A percentile compares a stretch with the other conserved stretches of the same genome.
Evolutionary conservation across 2,113 vertebrate species (phyloP).

Genomic region (Eurystomus gularis): DNA sequence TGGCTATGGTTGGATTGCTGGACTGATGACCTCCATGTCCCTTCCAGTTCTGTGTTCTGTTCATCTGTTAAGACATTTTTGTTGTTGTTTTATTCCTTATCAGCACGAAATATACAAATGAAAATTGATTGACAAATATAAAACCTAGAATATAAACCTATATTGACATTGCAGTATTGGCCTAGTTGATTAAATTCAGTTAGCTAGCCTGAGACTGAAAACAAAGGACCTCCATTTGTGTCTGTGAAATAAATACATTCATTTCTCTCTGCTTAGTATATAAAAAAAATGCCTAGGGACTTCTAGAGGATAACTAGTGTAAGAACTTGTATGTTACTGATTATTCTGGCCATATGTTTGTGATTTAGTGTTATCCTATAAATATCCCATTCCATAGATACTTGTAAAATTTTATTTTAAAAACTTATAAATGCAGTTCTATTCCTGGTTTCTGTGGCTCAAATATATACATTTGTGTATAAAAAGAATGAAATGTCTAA

Average conservation of each 20-base stretch:
- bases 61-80: background rate
- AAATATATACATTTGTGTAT: background rate
- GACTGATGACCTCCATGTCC: background rate
- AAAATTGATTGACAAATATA: background rate
- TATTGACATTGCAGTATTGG: rapidly evolving
- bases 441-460: background rate
- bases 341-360: background rate
- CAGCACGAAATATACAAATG: background rate
- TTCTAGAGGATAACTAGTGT: background rate
- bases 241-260: background rate
- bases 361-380: background rate
- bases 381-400: background rate
- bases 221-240: no score
- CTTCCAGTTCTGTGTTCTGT: background rate
- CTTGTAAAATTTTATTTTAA: background rate
- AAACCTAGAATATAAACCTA: rapidly evolving
- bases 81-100: background rate
- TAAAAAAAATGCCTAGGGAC: background rate
- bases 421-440: background rate
- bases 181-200: background rate
- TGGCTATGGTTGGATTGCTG: background rate
- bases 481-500: background rate
- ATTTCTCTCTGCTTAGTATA: background rate
- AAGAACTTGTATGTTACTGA: background rate
- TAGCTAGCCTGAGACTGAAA: no score